A percentile compares a stretch with the other conserved stretches of the same genome.
Evolutionary conservation across 2,888 invertebrate species (phyloP).

Genomic region (Pheosia tremula): DNA sequence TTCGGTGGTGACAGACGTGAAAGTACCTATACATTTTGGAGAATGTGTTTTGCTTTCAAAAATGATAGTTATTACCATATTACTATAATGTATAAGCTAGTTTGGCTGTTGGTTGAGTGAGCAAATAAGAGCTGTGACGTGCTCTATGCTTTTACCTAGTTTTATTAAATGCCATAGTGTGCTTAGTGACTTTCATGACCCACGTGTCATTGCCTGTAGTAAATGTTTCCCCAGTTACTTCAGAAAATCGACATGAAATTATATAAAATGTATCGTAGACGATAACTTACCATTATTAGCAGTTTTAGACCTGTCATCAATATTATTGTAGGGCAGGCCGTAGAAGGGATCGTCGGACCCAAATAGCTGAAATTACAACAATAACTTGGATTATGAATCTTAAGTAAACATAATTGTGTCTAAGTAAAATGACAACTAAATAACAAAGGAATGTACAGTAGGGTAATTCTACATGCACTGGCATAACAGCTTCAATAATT

Average conservation of each 20-base stretch:
- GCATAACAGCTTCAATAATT: background rate
- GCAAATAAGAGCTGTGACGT: slow-evolving; percentile 4
- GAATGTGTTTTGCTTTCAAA: background rate
- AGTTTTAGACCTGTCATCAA: slow-evolving; percentile 67
- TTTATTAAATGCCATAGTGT: slow-evolving; percentile 20
- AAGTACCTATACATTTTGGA: background rate
- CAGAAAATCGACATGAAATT: background rate
- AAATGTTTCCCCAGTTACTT: background rate
- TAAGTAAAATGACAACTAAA: slow-evolving; percentile 8
- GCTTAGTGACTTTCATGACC: slow-evolving; percentile 24
- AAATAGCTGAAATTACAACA: slow-evolving; percentile 68
- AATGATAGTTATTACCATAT: background rate
- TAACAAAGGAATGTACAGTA: too few relatives aligned
- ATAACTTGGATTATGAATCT: slow-evolving; percentile 10
- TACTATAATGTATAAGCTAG: background rate
- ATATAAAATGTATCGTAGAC: background rate
- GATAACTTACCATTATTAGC: slow-evolving; percentile 66
- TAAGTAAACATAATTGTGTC: slow-evolving; percentile 4
- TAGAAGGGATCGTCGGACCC: slow-evolving; percentile 81
- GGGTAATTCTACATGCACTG: slow-evolving; percentile 8
- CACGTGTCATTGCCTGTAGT: slow-evolving; percentile 12
- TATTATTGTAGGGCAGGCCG: slow-evolving; percentile 70
- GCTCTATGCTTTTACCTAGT: slow-evolving; percentile 7
- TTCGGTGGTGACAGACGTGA: slow-evolving; percentile 28
- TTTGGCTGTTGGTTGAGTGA: slow-evolving; percentile 5